phyloP scores from a whole-genome alignment of 2,797 vertebrate species.

The Trematomus bernacchii region DNA sequence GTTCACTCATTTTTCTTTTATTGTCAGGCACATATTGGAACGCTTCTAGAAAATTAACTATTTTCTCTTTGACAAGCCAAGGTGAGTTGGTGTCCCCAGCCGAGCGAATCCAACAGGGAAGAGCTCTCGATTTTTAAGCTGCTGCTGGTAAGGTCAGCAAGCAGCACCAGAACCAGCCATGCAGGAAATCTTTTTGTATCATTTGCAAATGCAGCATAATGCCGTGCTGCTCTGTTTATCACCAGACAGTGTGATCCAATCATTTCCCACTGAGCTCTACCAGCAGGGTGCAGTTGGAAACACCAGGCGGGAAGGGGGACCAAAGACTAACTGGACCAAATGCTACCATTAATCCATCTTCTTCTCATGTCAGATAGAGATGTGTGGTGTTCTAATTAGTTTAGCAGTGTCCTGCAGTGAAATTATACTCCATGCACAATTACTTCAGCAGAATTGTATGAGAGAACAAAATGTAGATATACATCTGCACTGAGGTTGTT shows the following conservation, averaged over 20 bases:
- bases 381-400: constrained; percentile 20
- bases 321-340: constrained; percentile 22
- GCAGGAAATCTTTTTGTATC: constrained; percentile 42
- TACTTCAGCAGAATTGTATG: constrained; percentile 11
- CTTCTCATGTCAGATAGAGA: constrained; percentile 9
- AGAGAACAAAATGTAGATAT: constrained; percentile 27
- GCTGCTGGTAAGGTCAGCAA: constrained; percentile 21
- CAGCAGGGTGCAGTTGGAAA: constrained; percentile 41
- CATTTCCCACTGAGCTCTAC: constrained; percentile 41
- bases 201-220: constrained; percentile 44
- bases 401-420: constrained; percentile 14
- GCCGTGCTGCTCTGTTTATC: constrained; percentile 28
- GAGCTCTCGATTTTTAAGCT: constrained; percentile 48
- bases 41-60: constrained; percentile 16
- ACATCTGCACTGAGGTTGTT: constrained; percentile 17
- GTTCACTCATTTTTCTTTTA: constrained; percentile 18
- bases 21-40: constrained; percentile 17
- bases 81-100: constrained; percentile 61
- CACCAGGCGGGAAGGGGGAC: constrained; percentile 12
- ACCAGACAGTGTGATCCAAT: constrained; percentile 44
- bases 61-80: constrained; percentile 55
- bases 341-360: not conserved
- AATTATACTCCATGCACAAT: not conserved
- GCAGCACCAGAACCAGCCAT: constrained; percentile 20
- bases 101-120: constrained; percentile 42